Evolutionary conservation across 2,888 invertebrate species (phyloP), one percentile per base, ranked within the genome.

Genomic region (Tiliacea citrago): DNA sequence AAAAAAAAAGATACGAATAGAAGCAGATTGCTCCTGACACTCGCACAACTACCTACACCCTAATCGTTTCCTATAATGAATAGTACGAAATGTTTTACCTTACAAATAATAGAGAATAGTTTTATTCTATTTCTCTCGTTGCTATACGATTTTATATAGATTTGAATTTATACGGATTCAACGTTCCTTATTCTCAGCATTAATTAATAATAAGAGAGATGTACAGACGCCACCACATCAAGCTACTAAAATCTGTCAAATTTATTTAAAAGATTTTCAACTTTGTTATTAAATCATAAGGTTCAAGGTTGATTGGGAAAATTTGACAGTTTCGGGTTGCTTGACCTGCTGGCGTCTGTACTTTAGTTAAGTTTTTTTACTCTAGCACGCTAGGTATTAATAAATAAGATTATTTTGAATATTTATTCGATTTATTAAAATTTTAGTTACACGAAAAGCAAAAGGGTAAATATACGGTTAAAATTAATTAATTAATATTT

Each of bases 81-180:
- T 16, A 53, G 18, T 47, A 51, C 49, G 65, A 58, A 49, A 35
- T 58, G 0, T 47, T 45, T 39, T 42, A 49, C 18, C 39, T 57
- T 29, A 63, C 2, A 73, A 74, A 74, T 49, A 16, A 57, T 49
- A 42, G 51, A 57, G 49, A 74, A 74, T 61, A 68, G 18, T n/a
- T 67, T 60, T 47, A 39, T 42, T 73, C 18, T 62, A 67, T 49
- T 75, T n/a, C n/a, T 55, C 49, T 76, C 12, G 45, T 42, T 55
- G 69, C 42, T 74, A 70, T 74, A 70, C 70, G 74, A 79, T 70
- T 74, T 67, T 47, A 55, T 47, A 39, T 57, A 73, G 51, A 47
- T 68, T 67, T 42, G 16, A 55, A 58, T 47, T 57, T 67, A 53
- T 35, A 49, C 42, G 21, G 47, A 57, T 66, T 55, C 13, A 79